Base-by-base conservation (phyloP, 2,888 invertebrate genomes). In the Miltochrista miniata region DNA sequence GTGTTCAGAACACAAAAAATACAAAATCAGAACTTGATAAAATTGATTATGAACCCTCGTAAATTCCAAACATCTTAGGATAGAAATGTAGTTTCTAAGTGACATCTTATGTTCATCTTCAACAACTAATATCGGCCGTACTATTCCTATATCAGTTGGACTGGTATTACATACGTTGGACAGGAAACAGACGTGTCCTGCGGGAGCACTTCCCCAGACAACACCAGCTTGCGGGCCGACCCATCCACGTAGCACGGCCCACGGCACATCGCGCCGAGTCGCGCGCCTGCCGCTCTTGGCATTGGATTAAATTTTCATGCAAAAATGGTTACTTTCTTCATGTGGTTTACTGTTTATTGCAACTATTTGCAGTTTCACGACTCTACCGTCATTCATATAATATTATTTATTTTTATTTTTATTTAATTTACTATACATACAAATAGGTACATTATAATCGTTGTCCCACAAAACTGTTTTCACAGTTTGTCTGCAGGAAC, bases 151-250 rank as follows among this genome's bases (percentile, higher is more conserved):
- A 39, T 14, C 41, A 37, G 36, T 54, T 46, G 5, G 18, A 24
- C 2, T 41, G 36, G 18, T n/a, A n/a, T n/a, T n/a, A n/a, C n/a
- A 31, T 15, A 18, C 42, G 43, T 44, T 33, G 10, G 48, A 62
- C 59, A 63, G 68, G 63, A 68, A 71, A 63, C 70, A 71, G 70
- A 63, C 61, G 54, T 57, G 56, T 51, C 54, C 54, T 59, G 50
- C 38, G 62, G 56, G 60, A 45, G 50, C 53, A 45, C 56, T 58
- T 62, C 55, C 56, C 54, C 40, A 56, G 66, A 61, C 56, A 68
- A 43, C 38, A 34, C 15, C 47, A 37, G 48, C 54, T 57, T 58
- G 58, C 58, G 61, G 54, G 34, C 51, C 8, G 54, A 34, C 53
- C n/a, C 9, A 29, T 24, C 18, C 18, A 24, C 18, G 5, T 24